phyloP scores from a whole-genome alignment of 2,113 vertebrate genomes.

The Sterrhoptilus dennistouni region DNA sequence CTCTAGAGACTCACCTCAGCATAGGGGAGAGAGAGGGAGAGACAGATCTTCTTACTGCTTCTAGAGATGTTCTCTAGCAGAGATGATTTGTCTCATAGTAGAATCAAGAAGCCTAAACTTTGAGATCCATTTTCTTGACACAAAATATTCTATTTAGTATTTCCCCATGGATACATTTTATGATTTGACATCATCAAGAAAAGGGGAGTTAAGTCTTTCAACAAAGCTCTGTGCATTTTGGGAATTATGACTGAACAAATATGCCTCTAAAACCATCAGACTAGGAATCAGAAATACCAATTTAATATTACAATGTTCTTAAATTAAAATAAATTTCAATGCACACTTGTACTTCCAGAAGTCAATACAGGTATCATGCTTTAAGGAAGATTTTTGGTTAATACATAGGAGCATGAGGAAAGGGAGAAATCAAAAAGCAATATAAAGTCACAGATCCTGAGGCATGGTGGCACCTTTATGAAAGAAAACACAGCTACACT shows the following conservation, averaged over 20 bases:
- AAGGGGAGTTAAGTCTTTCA: neutral
- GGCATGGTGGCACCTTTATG: neutral
- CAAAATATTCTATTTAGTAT: neutral
- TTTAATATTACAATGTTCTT: neutral
- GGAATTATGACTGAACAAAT: neutral
- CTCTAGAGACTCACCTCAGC: neutral
- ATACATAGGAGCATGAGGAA: neutral
- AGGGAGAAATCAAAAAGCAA: neutral
- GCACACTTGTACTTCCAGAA: neutral
- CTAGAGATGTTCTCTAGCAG: neutral
- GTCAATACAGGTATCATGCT: neutral
- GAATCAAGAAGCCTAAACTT: neutral
- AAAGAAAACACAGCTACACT: neutral
- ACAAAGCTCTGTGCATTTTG: neutral
- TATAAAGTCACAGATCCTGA: neutral
- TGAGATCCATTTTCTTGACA: neutral
- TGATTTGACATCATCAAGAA: neutral
- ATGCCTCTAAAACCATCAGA: neutral
- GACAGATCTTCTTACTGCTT: neutral
- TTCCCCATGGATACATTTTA: neutral
- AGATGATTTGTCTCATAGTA: neutral
- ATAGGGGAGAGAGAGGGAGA: accelerated
- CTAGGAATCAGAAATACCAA: neutral
- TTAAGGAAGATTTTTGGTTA: neutral
- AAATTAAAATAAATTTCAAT: neutral